Evolutionary conservation across 2,888 invertebrate genomes (phyloP).

Genomic region (Cataglyphis livida): DNA sequence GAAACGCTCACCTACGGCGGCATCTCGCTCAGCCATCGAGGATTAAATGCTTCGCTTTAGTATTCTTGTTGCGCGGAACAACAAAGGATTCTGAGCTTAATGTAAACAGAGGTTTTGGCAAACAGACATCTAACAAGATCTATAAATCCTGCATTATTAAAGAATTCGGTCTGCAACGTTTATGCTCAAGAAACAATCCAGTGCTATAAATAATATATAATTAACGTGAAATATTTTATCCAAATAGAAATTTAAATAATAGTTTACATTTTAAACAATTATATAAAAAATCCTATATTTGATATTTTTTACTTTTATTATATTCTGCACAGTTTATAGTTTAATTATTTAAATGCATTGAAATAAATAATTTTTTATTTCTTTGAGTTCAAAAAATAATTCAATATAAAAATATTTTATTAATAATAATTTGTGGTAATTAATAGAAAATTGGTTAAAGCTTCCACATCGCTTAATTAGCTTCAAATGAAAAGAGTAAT

Average conservation of each 20-base stretch:
- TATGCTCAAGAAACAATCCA: neutral
- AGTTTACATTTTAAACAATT: neutral
- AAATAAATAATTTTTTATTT: conserved; percentile 2
- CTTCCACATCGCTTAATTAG: neutral
- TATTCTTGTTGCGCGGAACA: conserved; percentile 28
- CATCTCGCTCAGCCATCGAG: conserved; percentile 16
- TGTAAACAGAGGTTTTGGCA: neutral
- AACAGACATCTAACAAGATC: neutral
- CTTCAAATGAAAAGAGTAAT: neutral
- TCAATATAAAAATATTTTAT: neutral
- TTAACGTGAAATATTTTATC: neutral
- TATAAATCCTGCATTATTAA: conserved; percentile 22
- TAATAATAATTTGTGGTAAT: neutral
- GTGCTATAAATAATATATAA: conserved; percentile 10
- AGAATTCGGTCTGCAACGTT: neutral
- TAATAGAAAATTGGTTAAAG: neutral
- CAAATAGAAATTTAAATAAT: neutral
- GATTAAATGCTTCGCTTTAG: conserved; percentile 41
- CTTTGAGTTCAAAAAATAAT: neutral
- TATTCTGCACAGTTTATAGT: neutral
- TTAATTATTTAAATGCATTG: neutral
- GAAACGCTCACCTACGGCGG: neutral
- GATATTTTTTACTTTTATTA: neutral
- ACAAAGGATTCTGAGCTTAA: conserved; percentile 32
- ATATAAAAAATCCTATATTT: neutral